Evolutionary conservation across 2,113 vertebrate genomes (phyloP).

Genomic region (Cygnus buccinator): DNA sequence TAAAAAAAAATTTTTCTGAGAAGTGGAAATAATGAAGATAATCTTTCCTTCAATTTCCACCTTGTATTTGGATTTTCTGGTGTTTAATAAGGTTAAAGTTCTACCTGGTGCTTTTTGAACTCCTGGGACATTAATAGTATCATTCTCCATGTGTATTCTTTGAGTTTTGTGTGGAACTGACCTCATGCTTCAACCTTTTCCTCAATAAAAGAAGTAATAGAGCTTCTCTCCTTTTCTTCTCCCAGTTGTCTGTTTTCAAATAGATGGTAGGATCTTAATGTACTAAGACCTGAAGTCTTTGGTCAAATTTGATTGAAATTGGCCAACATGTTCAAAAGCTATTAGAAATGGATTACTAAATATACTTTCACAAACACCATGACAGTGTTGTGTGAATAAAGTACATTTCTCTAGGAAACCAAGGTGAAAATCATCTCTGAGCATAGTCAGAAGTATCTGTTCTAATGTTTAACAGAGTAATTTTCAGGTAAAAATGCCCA

Average conservation of each 20-base stretch:
- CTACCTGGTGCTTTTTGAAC: background rate
- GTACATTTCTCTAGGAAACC: background rate
- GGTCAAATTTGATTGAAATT: slow-evolving; percentile 18
- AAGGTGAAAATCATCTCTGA: background rate
- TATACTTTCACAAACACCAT: background rate
- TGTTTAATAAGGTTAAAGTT: background rate
- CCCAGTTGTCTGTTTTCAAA: background rate
- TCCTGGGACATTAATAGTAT: background rate
- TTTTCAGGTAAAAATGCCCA: background rate
- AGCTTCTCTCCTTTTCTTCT: background rate
- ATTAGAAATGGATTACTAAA: background rate
- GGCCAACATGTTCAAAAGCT: background rate
- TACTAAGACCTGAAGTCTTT: background rate
- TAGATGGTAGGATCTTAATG: background rate
- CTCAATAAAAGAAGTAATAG: background rate
- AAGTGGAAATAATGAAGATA: background rate
- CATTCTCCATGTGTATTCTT: background rate
- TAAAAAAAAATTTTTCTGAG: background rate
- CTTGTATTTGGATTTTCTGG: background rate
- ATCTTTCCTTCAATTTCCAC: background rate
- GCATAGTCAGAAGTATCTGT: background rate
- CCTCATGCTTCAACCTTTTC: background rate
- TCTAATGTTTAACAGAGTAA: background rate
- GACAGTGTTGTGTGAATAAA: background rate
- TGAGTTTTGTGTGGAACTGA: background rate